These are phyloP conservation scores for Rhineura floridana DNA, from an alignment of 2,113 vertebrate species.

Conservation along the genomic window DNA sequence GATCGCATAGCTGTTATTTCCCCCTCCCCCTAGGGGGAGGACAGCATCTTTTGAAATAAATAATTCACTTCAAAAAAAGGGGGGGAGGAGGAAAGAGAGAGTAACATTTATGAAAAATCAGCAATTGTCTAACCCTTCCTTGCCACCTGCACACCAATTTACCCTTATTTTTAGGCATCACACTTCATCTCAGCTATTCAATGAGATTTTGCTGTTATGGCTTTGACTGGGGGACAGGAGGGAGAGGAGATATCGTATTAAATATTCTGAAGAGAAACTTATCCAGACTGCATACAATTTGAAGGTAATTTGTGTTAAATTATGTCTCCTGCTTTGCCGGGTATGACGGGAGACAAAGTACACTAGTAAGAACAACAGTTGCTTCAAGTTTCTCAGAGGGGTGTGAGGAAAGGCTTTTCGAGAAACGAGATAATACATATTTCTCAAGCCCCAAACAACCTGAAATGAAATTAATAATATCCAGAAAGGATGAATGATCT, in stretches of 20 bases:
- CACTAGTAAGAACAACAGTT: conserved; percentile 21
- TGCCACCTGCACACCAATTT: conserved; percentile 40
- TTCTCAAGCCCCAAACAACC: neutral
- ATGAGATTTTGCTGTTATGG: conserved; percentile 36
- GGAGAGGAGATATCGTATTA: conserved; percentile 44
- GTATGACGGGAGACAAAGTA: conserved; percentile 39
- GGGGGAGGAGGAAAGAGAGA: fast-evolving
- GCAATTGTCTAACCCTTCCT: conserved; percentile 11
- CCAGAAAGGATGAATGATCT: conserved; percentile 1
- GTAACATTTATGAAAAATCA: neutral
- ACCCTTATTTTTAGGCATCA: conserved; percentile 33
- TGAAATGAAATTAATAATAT: neutral
- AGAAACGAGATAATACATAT: neutral
- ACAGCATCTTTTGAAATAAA: neutral
- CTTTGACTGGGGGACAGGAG: conserved; percentile 29
- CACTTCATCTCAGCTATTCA: conserved; percentile 34
- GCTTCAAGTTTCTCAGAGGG: neutral
- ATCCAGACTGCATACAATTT: conserved; percentile 39
- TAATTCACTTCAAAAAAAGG: conserved; percentile 12
- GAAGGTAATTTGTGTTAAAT: conserved; percentile 61
- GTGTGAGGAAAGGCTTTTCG: neutral
- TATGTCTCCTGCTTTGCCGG: conserved; percentile 41
- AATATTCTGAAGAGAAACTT: conserved; percentile 54
- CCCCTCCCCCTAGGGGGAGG: neutral
- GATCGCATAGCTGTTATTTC: neutral